Conservation (phyloP, 2,888 invertebrate genomes). For the Azorinus chamasolen region DNA sequence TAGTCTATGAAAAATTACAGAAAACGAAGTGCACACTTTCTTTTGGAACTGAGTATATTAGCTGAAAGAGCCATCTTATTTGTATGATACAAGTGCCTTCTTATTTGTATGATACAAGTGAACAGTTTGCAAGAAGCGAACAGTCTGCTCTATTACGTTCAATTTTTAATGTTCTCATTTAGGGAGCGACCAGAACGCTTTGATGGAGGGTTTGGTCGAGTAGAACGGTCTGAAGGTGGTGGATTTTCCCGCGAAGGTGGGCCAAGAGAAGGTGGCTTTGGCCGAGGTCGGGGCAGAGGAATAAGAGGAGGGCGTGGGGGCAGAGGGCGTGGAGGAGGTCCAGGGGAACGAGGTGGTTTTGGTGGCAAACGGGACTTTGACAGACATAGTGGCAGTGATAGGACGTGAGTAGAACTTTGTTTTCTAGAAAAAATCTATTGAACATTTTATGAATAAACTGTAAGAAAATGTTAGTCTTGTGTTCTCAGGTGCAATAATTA, state of each 20-base stretch:
- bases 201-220: slow-evolving; percentile 31
- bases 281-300: slow-evolving; percentile 41
- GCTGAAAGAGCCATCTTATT: too few species aligned
- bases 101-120: too few species aligned
- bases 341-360: slow-evolving; percentile 70
- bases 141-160: too few species aligned
- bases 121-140: too few species aligned
- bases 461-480: too few species aligned
- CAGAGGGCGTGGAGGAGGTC: slow-evolving; percentile 69
- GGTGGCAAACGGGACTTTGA: slow-evolving; percentile 95
- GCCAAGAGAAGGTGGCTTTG: slow-evolving; percentile 51
- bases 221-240: slow-evolving; percentile 46
- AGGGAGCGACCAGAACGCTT: slow-evolving; percentile 4
- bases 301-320: slow-evolving; percentile 72
- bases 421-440: background rate
- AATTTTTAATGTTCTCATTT: too few species aligned
- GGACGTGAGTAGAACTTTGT: slow-evolving; percentile 89
- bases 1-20: too few species aligned
- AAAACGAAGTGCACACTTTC: too few species aligned
- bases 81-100: too few species aligned
- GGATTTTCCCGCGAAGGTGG: slow-evolving; percentile 13
- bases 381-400: slow-evolving; percentile 97
- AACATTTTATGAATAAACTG: background rate
- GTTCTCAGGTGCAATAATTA: too few species aligned
- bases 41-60: too few species aligned